Percentiles rank a stretch among this genome's conserved stretches.
phyloP scores from a whole-genome alignment of 2,888 invertebrate genomes.

The Nephrotoma guestfalica region DNA sequence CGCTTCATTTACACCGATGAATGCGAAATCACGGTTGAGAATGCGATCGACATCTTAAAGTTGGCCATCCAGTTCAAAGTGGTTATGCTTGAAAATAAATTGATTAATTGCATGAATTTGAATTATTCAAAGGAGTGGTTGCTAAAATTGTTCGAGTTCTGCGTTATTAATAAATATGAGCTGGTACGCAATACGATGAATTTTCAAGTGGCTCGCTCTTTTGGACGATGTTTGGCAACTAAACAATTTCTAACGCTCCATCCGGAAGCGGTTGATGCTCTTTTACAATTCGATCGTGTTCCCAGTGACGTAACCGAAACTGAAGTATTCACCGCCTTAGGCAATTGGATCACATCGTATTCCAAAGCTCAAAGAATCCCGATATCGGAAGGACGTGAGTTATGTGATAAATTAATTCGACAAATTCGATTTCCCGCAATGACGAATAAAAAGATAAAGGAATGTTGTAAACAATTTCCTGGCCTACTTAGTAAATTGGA shows the following conservation, averaged over 20 bases:
- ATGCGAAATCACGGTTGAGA: not conserved
- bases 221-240: not conserved
- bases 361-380: not conserved
- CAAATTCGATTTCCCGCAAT: not conserved
- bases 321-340: not conserved
- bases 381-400: not conserved
- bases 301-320: not conserved
- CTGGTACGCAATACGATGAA: not conserved
- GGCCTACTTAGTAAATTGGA: not conserved
- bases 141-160: not conserved
- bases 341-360: not conserved
- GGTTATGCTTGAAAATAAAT: not conserved
- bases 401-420: not conserved
- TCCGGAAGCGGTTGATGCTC: not conserved
- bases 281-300: not conserved
- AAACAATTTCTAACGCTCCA: not conserved
- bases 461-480: not conserved
- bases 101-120: not conserved
- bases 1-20: not conserved
- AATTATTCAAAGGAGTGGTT: not conserved
- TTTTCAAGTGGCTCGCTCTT: not conserved
- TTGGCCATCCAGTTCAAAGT: not conserved
- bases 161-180: not conserved
- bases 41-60: not conserved
- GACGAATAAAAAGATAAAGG: not conserved